Evolutionary conservation across 2,113 vertebrate genomes (phyloP), one percentile per base, ranked within the genome.

Genomic region (Cnemophilus loriae): DNA sequence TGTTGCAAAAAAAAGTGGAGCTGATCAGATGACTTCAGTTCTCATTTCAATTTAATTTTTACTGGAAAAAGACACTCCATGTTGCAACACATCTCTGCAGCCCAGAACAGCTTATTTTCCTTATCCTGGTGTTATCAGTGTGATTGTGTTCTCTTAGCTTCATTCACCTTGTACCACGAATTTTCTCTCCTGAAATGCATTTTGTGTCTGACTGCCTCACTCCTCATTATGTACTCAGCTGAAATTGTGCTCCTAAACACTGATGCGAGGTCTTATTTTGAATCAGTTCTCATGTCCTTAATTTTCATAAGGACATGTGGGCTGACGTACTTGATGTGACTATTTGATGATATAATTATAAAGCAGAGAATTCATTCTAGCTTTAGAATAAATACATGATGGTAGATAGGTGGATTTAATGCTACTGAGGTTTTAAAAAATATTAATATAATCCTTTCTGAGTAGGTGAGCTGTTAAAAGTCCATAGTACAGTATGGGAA

Each of bases 281-380:
- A 93, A 86, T 55, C 1, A 3, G 46, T 85, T 94, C 52, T 84
- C 60, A 68, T 89, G 89, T 87, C 78, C 75, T 90, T 83, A 87
- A 80, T 94, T 96, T 92, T 94, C 16, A 10, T 77, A 70, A 65
- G 76, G 80, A 65, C 26, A 15, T 80, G 50, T 69, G 41, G 78
- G 44, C 53, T 95, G 70, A 68, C 0, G 1, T 87, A 90, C 70
- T 87, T 94, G 70, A 73, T 96, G 16, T 87, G 84, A 77, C 76
- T 95, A 49, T 59, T 87, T 83, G 89, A 69, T 92, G 67, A 89
- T 92, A 41, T 21, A 92, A 81, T 92, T 92, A 95, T 52, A 53
- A 89, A 84, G 56, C 47, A 75, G 30, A 74, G 78, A 94, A 82
- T 83, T 91, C 30, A 71, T 59, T 93, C 37, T 69, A 83, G 63